A percentile compares a stretch with the other conserved stretches of the same genome.
Conservation (phyloP, 2,113 vertebrate species). For the Verasper variegatus region DNA sequence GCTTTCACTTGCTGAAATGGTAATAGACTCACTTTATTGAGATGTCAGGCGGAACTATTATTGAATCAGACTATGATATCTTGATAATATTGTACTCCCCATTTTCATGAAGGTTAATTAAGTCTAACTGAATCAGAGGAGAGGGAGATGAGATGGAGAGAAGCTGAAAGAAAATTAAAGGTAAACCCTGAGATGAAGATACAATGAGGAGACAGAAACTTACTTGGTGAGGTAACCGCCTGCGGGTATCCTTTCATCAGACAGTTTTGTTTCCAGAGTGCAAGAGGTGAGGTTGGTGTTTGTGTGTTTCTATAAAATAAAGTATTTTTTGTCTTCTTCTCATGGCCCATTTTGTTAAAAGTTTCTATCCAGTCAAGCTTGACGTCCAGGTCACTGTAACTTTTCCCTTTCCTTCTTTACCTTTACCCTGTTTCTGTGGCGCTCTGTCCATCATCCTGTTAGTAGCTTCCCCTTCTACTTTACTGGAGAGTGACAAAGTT, state of each 20-base stretch:
- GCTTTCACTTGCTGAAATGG: conserved; percentile 18
- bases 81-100: conserved; percentile 34
- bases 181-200: conserved; percentile 30
- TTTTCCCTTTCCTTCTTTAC: neutral
- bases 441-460: conserved; percentile 19
- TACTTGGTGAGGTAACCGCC: neutral
- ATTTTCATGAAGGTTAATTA: conserved; percentile 57
- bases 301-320: neutral
- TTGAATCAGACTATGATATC: conserved; percentile 27
- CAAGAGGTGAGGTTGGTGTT: conserved; percentile 12
- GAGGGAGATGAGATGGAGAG: conserved; percentile 33
- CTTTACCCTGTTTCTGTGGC: neutral
- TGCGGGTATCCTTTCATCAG: conserved; percentile 15
- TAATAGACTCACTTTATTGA: conserved; percentile 5
- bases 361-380: conserved; percentile 47
- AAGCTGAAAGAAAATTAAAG: conserved; percentile 14
- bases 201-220: conserved; percentile 22
- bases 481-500: neutral
- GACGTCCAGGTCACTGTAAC: conserved; percentile 31
- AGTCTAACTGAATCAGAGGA: conserved; percentile 30
- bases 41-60: conserved; percentile 29
- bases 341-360: conserved; percentile 30
- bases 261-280: conserved; percentile 11
- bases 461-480: neutral
- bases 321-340: neutral